Conservation (phyloP, 2,888 invertebrate species). For the Myopa testacea region DNA sequence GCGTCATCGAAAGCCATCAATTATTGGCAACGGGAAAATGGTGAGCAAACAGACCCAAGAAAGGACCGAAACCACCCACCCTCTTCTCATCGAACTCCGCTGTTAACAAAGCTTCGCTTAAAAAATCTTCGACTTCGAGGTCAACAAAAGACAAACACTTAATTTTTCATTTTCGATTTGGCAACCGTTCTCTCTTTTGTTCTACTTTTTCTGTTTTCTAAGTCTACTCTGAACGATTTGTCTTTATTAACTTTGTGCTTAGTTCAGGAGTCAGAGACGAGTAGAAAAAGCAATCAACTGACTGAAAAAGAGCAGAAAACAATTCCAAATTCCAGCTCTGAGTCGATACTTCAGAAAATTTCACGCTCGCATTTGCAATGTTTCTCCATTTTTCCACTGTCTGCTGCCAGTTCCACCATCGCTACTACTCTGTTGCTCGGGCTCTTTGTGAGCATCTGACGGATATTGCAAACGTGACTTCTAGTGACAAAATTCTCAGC, state of each 20-base stretch:
- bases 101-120: conserved; percentile 72
- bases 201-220: conserved; percentile 89
- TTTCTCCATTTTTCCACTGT: background rate
- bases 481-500: conserved; percentile 7
- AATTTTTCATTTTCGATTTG: conserved; percentile 46
- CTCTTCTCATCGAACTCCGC: background rate
- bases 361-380: background rate
- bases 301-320: conserved; percentile 4
- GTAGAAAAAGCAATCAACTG: background rate
- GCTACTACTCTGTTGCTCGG: conserved; percentile 37
- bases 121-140: background rate
- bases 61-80: background rate
- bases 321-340: background rate
- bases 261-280: conserved; percentile 21
- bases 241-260: conserved; percentile 65
- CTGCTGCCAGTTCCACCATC: background rate
- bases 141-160: conserved; percentile 25
- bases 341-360: conserved; percentile 23
- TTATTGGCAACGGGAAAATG: conserved; percentile 92
- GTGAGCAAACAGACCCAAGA: conserved; percentile 73
- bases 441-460: conserved; percentile 54
- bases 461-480: conserved; percentile 62
- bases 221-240: conserved; percentile 55
- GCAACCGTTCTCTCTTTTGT: background rate
- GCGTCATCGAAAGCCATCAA: conserved; percentile 94